A percentile compares a stretch with the other conserved stretches of the same genome.
Conservation (phyloP, 2,113 vertebrate genomes). For the Chrysemys picta region DNA sequence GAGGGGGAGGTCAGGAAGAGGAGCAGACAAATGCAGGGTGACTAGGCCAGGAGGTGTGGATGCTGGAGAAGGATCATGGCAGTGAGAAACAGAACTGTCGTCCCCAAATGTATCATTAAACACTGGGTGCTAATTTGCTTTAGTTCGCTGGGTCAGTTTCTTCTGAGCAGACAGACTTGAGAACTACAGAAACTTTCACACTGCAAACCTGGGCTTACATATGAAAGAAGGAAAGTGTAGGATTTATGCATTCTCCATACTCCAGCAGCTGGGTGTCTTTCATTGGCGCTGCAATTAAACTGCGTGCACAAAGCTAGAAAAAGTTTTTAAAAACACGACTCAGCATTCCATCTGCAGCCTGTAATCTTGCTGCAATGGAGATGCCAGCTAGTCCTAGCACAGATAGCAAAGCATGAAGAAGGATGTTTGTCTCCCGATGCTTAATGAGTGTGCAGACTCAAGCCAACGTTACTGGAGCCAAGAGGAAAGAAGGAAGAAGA, state of each 20-base stretch:
- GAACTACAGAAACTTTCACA: not conserved
- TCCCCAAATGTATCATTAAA: not conserved
- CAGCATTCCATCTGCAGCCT: not conserved
- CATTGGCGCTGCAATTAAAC: not conserved
- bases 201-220: not conserved
- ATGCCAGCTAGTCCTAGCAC: fast-evolving
- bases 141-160: not conserved
- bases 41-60: not conserved
- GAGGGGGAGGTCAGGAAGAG: not conserved
- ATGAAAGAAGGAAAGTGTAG: not conserved
- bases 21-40: not conserved
- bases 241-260: not conserved
- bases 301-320: fast-evolving
- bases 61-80: not conserved
- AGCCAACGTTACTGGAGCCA: not conserved
- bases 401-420: fast-evolving
- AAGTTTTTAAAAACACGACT: not conserved
- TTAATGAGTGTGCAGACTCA: not conserved
- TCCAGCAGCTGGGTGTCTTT: not conserved
- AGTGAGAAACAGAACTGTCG: not conserved
- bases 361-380: not conserved
- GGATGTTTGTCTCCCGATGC: not conserved
- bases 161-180: not conserved
- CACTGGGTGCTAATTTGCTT: not conserved
- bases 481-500: not conserved